Evolutionary conservation across 2,888 invertebrate species (phyloP).

Genomic region (Masnerella sp.): DNA sequence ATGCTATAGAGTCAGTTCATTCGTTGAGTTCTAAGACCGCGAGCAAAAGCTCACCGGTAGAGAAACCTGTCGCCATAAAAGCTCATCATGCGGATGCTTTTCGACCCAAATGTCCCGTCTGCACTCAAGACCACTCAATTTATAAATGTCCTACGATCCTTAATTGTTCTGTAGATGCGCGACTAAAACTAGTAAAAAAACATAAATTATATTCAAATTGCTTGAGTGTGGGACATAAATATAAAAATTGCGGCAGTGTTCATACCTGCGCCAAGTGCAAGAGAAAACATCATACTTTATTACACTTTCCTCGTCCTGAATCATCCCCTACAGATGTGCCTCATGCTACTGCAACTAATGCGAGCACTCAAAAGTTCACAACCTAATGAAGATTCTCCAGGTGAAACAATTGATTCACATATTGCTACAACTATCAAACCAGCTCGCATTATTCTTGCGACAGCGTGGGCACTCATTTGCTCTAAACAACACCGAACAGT

Average conservation of each 20-base stretch:
- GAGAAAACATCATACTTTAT: background rate
- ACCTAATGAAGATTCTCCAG: too few species aligned
- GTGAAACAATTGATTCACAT: background rate
- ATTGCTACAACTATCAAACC: background rate
- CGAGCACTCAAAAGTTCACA: too few species aligned
- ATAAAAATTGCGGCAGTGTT: background rate
- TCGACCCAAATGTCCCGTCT: too few species aligned
- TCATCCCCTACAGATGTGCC: too few species aligned
- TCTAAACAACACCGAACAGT: background rate
- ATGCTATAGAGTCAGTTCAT: too few species aligned
- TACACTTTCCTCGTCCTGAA: background rate
- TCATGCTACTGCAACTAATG: too few species aligned
- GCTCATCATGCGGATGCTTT: too few species aligned
- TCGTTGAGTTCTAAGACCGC: too few species aligned
- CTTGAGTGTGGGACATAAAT: background rate
- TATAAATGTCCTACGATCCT: background rate
- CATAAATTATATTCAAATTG: background rate
- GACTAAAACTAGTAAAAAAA: background rate
- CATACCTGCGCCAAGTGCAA: background rate
- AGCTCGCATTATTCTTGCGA: background rate
- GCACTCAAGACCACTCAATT: background rate
- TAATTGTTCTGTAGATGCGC: background rate
- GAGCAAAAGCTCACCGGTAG: too few species aligned
- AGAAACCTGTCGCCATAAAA: too few species aligned
- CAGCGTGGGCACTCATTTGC: background rate